Evolutionary conservation across 2,888 invertebrate species (phyloP).

Genomic region (Gymnoscelis rufifasciata): DNA sequence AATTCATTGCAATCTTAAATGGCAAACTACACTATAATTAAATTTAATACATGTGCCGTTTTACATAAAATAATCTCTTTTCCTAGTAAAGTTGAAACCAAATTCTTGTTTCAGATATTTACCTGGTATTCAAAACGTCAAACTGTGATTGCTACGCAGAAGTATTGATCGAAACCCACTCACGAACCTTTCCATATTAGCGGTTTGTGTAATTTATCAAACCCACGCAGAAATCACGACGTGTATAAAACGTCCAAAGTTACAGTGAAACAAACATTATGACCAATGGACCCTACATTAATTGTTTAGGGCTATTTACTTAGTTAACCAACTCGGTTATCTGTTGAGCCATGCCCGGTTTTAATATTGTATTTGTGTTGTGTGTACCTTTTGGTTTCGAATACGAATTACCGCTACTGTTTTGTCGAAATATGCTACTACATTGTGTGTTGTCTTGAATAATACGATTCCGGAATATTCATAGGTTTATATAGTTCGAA

Average conservation of each 20-base stretch:
- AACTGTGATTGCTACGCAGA: too few species aligned
- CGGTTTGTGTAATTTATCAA: constrained; percentile 28
- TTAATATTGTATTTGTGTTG: constrained; percentile 51
- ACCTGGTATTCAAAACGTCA: too few species aligned
- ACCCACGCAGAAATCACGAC: constrained; percentile 37
- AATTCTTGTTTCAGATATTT: too few species aligned
- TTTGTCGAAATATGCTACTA: neutral
- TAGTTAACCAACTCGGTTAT: constrained; percentile 67
- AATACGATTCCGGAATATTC: too few species aligned
- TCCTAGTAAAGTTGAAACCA: too few species aligned
- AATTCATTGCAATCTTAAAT: too few species aligned
- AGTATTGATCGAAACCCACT: constrained; percentile 16
- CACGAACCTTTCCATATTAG: constrained; percentile 19
- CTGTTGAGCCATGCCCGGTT: constrained; percentile 63
- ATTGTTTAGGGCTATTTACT: constrained; percentile 72
- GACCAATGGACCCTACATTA: constrained; percentile 75
- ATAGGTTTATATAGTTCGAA: too few species aligned
- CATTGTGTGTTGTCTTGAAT: too few species aligned
- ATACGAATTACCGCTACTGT: neutral
- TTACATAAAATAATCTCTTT: too few species aligned
- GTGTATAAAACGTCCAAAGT: constrained; percentile 44
- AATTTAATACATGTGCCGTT: too few species aligned
- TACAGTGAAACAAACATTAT: constrained; percentile 69
- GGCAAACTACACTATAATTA: too few species aligned
- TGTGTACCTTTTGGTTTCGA: constrained; percentile 14